Evolutionary conservation across 1,140 invertebrate genomes (phyloP), one percentile per base, ranked within the genome.

Genomic region (Luehdorfia chinensis): DNA sequence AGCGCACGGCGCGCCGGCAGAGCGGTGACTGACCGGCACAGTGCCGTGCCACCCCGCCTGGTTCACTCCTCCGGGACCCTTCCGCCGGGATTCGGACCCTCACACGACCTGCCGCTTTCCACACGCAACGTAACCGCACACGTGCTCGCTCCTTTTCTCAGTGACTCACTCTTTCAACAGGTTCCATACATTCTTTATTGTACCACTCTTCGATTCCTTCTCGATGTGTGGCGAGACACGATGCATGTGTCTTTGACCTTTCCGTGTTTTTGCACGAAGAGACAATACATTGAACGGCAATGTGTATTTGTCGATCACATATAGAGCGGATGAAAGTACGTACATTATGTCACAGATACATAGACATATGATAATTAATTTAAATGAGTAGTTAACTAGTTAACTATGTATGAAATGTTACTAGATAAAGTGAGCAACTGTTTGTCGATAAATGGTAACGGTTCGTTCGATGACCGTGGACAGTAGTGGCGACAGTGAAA

Each of bases 11-110:
- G 61, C 78, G 76, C 70, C 75, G 75, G 69, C 75, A 31, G 45
- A 81, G 72, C 81, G 81, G 78, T 83, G 81, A 85, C 81, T 85
- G 81, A 83, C 81, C 81, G 81, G 65, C 78, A 60, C 69, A 85
- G 60, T 85, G 78, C 71, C 78, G 76, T 75, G 47, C 72, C 76
- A 69, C 75, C 77, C 81, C 81, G 68, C 78, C 71, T 59, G 73
- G 72, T 76, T 55, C 67, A 59, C 46, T 77, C 75, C 75, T 78
- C 60, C 71, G 75, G 80, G 77, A 84, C 80, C 74, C 77, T 79
- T 73, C 71, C 75, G 69, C 67, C 68, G 66, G 74, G 79, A 79
- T 48, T 64, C 58, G 55, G 70, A 78, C 75, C 71, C 67, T 67
- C 62, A 63, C 52, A 56, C 52, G 53, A 55, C 39, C 58, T 68